These are phyloP conservation scores for Boulengeromyrus knoepffleri DNA, from an alignment of 2,113 vertebrate species.

Conservation along the genomic window DNA sequence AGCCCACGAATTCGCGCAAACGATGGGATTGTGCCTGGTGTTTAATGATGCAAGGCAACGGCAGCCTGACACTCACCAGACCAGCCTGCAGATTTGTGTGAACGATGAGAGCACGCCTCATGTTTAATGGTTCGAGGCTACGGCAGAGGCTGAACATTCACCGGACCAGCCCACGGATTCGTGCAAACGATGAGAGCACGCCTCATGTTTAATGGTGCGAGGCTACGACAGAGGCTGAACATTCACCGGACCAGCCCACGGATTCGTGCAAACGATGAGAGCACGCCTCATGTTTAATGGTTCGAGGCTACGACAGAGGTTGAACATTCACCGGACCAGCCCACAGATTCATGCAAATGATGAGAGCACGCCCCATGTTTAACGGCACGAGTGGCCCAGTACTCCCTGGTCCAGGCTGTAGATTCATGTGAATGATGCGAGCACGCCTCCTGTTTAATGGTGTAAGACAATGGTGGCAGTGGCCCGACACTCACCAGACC, in stretches of 20 bases:
- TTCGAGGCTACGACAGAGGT: background rate
- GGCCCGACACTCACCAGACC: constrained; percentile 75
- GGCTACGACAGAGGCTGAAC: too few species aligned
- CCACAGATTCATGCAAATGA: background rate
- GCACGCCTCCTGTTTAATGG: background rate
- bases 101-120: background rate
- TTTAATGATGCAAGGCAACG: background rate
- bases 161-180: too few species aligned
- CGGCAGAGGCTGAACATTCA: too few species aligned
- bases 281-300: background rate
- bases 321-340: background rate
- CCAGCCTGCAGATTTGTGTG: too few species aligned
- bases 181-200: too few species aligned
- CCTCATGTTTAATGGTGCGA: too few species aligned
- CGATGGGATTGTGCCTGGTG: background rate
- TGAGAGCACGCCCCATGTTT: background rate
- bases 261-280: background rate
- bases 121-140: too few species aligned
- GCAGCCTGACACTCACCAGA: too few species aligned
- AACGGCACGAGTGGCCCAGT: background rate
- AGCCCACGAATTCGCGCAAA: background rate
- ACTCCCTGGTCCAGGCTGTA: too few species aligned
- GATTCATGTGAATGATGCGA: background rate
- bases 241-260: background rate
- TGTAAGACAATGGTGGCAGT: background rate